Percentiles rank a stretch among this genome's conserved stretches.
Conservation (phyloP, 1,140 invertebrate species). For the Carposina sasakii region DNA sequence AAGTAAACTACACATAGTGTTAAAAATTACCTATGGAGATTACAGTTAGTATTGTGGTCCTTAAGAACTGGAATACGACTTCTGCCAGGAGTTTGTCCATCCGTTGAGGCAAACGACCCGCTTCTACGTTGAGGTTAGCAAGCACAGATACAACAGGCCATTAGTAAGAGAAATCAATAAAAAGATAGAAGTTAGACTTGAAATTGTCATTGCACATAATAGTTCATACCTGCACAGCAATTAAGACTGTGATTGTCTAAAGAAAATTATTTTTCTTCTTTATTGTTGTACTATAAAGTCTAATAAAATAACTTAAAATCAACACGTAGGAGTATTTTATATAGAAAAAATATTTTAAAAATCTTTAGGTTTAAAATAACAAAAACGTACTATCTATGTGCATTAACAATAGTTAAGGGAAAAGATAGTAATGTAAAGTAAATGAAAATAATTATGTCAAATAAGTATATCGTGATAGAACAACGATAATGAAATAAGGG, state of each 20-base stretch:
- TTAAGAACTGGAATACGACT: constrained; percentile 66
- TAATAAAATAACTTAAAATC: too few relatives aligned
- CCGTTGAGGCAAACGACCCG: constrained; percentile 64
- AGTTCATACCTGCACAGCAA: too few relatives aligned
- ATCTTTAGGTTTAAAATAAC: too few relatives aligned
- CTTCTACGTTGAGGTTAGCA: constrained; percentile 65
- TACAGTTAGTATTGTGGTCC: constrained; percentile 65
- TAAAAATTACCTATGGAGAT: constrained; percentile 65
- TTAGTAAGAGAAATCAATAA: constrained; percentile 47
- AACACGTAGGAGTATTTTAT: too few relatives aligned
- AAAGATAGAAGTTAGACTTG: constrained; percentile 36
- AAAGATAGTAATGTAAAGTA: too few relatives aligned
- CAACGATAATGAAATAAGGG: constrained; percentile 4
- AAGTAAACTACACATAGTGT: too few relatives aligned
- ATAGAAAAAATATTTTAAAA: too few relatives aligned
- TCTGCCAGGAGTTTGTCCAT: constrained; percentile 59
- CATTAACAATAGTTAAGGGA: constrained; percentile 24
- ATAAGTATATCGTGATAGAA: constrained; percentile 12
- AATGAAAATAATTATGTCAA: too few relatives aligned
- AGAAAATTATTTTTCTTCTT: too few relatives aligned
- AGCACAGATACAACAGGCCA: constrained; percentile 51
- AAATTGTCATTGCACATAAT: constrained; percentile 45
- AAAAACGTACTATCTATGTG: too few relatives aligned
- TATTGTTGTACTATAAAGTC: too few relatives aligned
- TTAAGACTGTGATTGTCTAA: too few relatives aligned